phyloP scores from a whole-genome alignment of 2,888 invertebrate species.

The Pristionchus maxplancki region DNA sequence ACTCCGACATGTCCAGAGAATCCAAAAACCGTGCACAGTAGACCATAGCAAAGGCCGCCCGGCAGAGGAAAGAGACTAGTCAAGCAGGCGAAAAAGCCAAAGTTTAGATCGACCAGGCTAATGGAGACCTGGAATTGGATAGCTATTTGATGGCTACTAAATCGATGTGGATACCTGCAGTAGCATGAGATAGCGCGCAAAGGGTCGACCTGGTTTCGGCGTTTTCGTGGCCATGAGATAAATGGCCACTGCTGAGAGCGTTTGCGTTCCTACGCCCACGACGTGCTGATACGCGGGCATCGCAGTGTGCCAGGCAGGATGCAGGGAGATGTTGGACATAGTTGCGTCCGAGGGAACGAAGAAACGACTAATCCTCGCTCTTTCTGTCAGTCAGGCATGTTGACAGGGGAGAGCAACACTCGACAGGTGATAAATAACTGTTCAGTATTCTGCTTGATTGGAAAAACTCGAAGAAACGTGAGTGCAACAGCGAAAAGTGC shows the following conservation, averaged over 20 bases:
- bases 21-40: background rate
- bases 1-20: background rate
- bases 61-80: background rate
- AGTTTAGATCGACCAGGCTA: background rate
- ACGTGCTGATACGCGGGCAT: background rate
- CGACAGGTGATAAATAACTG: no score
- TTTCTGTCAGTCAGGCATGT: no score
- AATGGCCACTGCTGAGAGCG: background rate
- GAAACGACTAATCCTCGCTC: no score
- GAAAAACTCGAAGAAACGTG: no score
- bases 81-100: background rate
- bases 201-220: background rate
- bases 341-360: no score
- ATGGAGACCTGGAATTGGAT: background rate
- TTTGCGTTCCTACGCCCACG: background rate
- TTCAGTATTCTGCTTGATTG: no score
- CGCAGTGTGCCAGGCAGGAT: background rate
- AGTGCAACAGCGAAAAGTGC: no score
- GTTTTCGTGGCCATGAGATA: background rate
- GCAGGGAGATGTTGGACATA: background rate
- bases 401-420: no score
- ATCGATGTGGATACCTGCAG: no score
- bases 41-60: background rate
- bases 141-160: no score
- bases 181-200: background rate